Base-by-base conservation (phyloP, 1,140 invertebrate species). In the Leptinotarsa undecemlineata region DNA sequence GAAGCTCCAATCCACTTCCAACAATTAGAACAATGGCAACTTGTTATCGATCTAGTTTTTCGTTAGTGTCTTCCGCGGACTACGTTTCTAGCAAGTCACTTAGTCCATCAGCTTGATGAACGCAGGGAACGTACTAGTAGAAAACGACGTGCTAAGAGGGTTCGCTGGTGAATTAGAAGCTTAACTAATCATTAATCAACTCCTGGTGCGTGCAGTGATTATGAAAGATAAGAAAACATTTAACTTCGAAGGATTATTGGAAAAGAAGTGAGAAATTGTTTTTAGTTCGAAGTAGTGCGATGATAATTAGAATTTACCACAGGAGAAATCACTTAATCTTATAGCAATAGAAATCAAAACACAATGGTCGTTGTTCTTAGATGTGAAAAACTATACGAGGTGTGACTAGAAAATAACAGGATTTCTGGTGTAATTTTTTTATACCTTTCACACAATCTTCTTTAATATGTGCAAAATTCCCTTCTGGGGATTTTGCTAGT, bases 71-170 rank as follows among this genome's bases (percentile, higher is more conserved):
- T 42, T 67, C 64, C 64, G 8, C n/a, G 42, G 42, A 42, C 51
- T 5, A 57, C 64, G 23, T 67, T 67, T 67, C 64, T 67, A 21
- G 64, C 64, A 26, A 67, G 64, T 67, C 64, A 67, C 23, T 26
- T 67, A 57, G 51, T 11, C 51, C 51, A 57, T 57, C 51, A 57
- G 51, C 51, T 0, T 57, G 51, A 57, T 57, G 51, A 57, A 57
- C 21, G 14, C 19, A 23, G 64, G 33, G 64, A 17, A 42, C 64
- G 64, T 33, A 42, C 23, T 42, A 6, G 19, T 23, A 14, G 63
- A 67, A 26, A 42, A 67, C 21, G 26, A 67, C 64, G 64, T 67
- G 64, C 64, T 23, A 67, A 42, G 64, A 67, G 64, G 64, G 64
- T 42, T 23, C 64, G 23, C 21, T 15, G 64, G 20, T 67, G 64